phyloP scores from a whole-genome alignment of 2,888 invertebrate genomes.

The Glyphotaelius pellucidus region DNA sequence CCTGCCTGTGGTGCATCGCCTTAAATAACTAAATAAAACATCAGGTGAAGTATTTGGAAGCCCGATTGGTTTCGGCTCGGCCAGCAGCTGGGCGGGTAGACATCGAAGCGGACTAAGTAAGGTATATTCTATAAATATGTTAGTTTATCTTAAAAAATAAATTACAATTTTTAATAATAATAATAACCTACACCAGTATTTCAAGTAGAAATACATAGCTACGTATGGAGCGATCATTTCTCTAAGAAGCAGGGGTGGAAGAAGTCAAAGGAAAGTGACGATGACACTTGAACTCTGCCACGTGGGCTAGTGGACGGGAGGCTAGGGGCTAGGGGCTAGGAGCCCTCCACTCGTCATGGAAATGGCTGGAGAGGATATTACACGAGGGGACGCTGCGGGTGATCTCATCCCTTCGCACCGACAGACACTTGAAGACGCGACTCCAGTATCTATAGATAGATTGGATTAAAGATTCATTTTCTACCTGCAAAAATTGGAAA shows the following conservation, averaged over 20 bases:
- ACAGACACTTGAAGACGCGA: slow-evolving; percentile 2
- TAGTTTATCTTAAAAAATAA: too few species aligned
- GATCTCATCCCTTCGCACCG: neutral
- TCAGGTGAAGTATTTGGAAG: too few species aligned
- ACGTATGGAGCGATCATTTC: neutral
- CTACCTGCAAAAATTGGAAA: neutral
- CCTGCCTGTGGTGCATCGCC: too few species aligned
- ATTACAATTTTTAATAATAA: neutral
- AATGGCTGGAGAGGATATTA: slow-evolving; percentile 23
- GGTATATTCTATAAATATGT: too few species aligned
- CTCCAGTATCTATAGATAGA: neutral
- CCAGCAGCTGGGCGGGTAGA: too few species aligned
- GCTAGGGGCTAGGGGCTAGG: neutral
- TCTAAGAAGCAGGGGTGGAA: neutral
- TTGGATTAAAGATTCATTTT: neutral
- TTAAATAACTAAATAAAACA: too few species aligned
- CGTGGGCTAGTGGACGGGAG: neutral
- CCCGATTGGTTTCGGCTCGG: too few species aligned
- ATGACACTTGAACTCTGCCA: slow-evolving; percentile 55
- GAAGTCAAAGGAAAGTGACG: slow-evolving; percentile 57
- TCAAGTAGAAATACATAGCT: neutral
- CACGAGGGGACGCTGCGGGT: neutral
- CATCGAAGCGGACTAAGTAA: too few species aligned
- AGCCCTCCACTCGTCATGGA: slow-evolving; percentile 37
- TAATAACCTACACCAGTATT: neutral